Percentiles rank a stretch among this genome's conserved stretches.
Conservation (phyloP, 2,888 invertebrate genomes). For the Ennomos erosarius region DNA sequence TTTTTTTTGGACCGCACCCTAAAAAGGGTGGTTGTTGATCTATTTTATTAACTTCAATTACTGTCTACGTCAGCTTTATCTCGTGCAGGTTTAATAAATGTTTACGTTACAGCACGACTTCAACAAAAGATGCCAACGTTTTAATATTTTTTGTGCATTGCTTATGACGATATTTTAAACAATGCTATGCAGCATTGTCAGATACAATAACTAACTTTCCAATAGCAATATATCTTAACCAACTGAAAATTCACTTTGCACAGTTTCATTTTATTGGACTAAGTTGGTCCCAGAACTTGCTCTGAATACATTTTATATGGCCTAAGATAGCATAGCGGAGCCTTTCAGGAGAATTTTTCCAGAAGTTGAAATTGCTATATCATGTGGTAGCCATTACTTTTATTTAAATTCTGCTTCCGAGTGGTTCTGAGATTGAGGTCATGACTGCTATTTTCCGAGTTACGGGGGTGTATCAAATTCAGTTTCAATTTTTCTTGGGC, state of each 20-base stretch:
- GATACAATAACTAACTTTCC: slow-evolving; percentile 26
- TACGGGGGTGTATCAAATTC: slow-evolving; percentile 1
- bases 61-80: no score
- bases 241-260: slow-evolving; percentile 43
- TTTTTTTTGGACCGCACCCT: no score
- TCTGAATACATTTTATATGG: slow-evolving; percentile 44
- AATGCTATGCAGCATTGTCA: slow-evolving; percentile 5
- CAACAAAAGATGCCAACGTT: no score
- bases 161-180: no score
- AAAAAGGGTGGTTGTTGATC: no score
- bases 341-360: slow-evolving; percentile 27
- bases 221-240: slow-evolving; percentile 36
- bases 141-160: no score
- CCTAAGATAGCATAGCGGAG: slow-evolving; percentile 30
- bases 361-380: slow-evolving; percentile 35
- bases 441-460: slow-evolving; percentile 26
- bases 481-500: not conserved
- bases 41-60: no score
- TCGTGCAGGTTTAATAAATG: no score
- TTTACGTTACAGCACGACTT: no score
- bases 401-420: slow-evolving; percentile 33
- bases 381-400: slow-evolving; percentile 38
- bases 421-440: slow-evolving; percentile 28
- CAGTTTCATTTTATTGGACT: slow-evolving; percentile 43
- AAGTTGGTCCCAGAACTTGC: slow-evolving; percentile 39